Conservation (phyloP, 2,113 vertebrate species). For the Camelus bactrianus region DNA sequence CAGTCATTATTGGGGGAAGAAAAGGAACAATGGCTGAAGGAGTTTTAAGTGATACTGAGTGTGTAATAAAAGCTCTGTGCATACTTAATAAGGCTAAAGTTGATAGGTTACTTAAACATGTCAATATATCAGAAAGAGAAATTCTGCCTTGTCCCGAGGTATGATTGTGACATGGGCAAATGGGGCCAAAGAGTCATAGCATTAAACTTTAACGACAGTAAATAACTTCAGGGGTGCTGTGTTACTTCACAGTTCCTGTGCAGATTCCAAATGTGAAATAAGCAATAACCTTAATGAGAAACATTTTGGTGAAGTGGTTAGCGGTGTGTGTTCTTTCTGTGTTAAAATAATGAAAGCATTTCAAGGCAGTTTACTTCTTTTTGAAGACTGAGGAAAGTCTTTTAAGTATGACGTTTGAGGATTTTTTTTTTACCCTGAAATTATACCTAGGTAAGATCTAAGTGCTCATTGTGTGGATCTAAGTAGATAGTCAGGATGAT, state of each 20-base stretch:
- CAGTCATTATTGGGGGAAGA: neutral
- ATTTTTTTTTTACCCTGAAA: neutral
- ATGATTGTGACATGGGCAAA: neutral
- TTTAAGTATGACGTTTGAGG: neutral
- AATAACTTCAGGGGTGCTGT: neutral
- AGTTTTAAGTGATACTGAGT: neutral
- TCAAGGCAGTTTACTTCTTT: slow-evolving; percentile 9
- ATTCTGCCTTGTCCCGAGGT: neutral
- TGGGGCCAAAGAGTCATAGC: neutral
- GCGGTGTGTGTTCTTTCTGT: neutral
- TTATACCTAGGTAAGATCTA: neutral
- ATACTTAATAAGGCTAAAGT: slow-evolving; percentile 13
- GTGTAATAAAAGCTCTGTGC: neutral
- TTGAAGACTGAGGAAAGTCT: neutral
- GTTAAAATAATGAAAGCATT: slow-evolving; percentile 1
- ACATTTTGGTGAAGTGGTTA: neutral
- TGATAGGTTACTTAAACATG: neutral
- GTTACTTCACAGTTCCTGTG: neutral
- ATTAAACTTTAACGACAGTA: neutral
- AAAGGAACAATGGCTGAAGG: neutral
- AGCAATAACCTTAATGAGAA: neutral
- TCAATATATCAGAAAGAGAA: slow-evolving; percentile 47
- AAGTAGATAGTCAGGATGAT: neutral
- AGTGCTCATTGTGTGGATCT: neutral
- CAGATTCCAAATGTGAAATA: neutral